Conservation (phyloP, 2,113 vertebrate species). For the Spilogale gracilis region DNA sequence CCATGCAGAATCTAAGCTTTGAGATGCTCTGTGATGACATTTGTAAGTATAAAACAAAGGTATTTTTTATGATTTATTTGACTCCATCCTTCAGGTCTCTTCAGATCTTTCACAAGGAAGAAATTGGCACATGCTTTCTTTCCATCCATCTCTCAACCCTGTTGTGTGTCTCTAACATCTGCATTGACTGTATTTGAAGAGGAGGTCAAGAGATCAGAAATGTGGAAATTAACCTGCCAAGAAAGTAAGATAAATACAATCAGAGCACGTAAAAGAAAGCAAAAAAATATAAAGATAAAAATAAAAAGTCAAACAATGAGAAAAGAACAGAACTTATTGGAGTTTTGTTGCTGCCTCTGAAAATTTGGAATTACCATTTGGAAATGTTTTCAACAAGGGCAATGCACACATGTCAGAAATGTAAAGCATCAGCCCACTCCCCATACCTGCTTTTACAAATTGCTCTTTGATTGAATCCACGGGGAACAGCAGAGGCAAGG, state of each 20-base stretch:
- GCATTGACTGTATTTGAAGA: conserved; percentile 52
- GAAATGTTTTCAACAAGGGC: conserved; percentile 65
- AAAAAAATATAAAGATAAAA: background rate
- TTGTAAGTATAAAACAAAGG: background rate
- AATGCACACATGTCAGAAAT: conserved; percentile 65
- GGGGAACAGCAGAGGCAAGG: conserved; percentile 71
- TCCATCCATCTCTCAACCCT: background rate
- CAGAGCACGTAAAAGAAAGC: background rate
- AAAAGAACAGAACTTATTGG: background rate
- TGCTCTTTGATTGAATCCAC: conserved; percentile 82
- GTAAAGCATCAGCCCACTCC: conserved; percentile 46
- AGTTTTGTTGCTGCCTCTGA: background rate
- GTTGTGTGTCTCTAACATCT: background rate
- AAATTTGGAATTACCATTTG: conserved; percentile 22
- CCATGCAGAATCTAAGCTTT: background rate
- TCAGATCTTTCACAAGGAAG: conserved; percentile 10
- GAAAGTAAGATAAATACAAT: conserved; percentile 31
- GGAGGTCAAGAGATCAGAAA: conserved; percentile 47
- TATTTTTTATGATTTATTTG: background rate
- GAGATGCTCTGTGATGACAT: background rate
- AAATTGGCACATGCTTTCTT: conserved; percentile 17
- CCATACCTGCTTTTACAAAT: conserved; percentile 78
- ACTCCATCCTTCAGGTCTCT: background rate
- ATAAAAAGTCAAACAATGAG: conserved; percentile 16
- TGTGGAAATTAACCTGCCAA: conserved; percentile 71